These are phyloP conservation scores for Sebastes cheni DNA, from an alignment of 2,797 vertebrate genomes.

Conservation along the genomic window DNA sequence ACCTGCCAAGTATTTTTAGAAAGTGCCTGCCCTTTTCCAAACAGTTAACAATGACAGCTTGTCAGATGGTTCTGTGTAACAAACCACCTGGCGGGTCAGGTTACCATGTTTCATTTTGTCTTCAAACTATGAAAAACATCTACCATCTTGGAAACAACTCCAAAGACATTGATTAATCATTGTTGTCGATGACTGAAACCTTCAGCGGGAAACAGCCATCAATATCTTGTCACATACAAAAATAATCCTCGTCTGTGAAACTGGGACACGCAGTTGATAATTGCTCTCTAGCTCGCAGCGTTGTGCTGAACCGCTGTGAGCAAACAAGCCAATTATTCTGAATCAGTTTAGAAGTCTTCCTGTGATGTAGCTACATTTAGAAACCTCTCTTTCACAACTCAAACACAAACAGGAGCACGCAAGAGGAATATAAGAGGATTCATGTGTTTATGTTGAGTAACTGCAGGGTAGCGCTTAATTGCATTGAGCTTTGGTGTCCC, in stretches of 20 bases:
- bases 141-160: not conserved
- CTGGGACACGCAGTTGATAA: conserved; percentile 29
- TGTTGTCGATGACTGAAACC: not conserved
- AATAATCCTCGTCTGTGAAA: conserved; percentile 36
- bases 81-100: not conserved
- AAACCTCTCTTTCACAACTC: conserved; percentile 28
- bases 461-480: conserved; percentile 4
- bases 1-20: not conserved
- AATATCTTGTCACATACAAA: conserved; percentile 14
- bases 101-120: not conserved
- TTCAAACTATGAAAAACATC: not conserved
- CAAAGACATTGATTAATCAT: conserved; percentile 14
- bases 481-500: conserved; percentile 1
- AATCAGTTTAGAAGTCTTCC: conserved; percentile 19
- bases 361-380: not conserved
- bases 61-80: too few relatives aligned
- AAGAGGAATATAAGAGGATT: not conserved
- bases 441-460: conserved; percentile 18
- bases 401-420: not conserved
- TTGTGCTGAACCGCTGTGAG: conserved; percentile 19
- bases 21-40: too few relatives aligned
- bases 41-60: rapidly evolving
- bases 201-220: not conserved
- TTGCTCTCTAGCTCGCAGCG: conserved; percentile 22
- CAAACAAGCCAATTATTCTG: conserved; percentile 55